A percentile compares a stretch with the other conserved stretches of the same genome.
Conservation (phyloP, 2,888 invertebrate genomes). For the Melanchra persicariae region DNA sequence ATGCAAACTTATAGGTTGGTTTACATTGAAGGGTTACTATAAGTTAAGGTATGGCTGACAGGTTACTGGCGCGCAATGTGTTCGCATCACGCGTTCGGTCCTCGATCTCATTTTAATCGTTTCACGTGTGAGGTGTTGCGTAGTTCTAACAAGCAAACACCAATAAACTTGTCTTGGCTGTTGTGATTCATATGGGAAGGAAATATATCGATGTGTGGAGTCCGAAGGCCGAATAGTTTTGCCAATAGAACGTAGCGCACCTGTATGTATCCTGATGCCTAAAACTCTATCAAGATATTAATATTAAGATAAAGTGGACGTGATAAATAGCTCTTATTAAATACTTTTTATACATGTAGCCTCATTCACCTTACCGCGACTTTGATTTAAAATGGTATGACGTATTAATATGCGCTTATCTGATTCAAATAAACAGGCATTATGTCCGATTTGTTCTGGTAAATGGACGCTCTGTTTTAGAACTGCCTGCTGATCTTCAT, state of each 20-base stretch:
- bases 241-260: slow-evolving; percentile 40
- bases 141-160: slow-evolving; percentile 49
- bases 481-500: not conserved
- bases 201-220: slow-evolving; percentile 57
- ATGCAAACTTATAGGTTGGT: slow-evolving; percentile 39
- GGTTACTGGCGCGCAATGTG: slow-evolving; percentile 39
- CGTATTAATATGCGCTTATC: slow-evolving; percentile 46
- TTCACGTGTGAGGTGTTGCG: slow-evolving; percentile 43
- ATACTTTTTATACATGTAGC: slow-evolving; percentile 26
- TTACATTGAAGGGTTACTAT: slow-evolving; percentile 49
- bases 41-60: slow-evolving; percentile 20
- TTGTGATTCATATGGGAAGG: slow-evolving; percentile 67
- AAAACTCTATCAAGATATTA: slow-evolving; percentile 43
- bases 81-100: slow-evolving; percentile 35
- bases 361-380: slow-evolving; percentile 42
- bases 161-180: slow-evolving; percentile 59
- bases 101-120: slow-evolving; percentile 63
- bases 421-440: slow-evolving; percentile 21
- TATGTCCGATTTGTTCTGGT: slow-evolving; percentile 16
- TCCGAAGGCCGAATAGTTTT: slow-evolving; percentile 61
- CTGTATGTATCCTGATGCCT: slow-evolving; percentile 20
- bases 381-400: slow-evolving; percentile 48
- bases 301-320: slow-evolving; percentile 26
- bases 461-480: slow-evolving; percentile 21
- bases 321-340: slow-evolving; percentile 47